Conservation (phyloP, 2,113 vertebrate species). For the Opisthocomus hoazin region DNA sequence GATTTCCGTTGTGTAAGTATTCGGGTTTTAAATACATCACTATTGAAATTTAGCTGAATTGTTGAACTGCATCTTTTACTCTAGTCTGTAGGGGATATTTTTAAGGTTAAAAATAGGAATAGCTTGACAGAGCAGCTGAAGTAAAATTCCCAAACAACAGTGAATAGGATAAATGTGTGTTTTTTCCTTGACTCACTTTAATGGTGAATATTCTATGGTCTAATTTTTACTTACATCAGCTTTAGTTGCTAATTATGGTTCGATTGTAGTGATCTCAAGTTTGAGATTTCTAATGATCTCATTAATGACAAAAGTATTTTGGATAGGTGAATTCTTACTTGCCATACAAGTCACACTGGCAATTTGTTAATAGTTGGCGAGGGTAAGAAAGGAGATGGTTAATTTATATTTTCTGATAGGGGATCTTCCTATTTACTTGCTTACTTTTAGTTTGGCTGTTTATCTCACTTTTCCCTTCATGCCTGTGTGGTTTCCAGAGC, state of each 20-base stretch:
- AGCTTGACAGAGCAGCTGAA: not conserved
- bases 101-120: not conserved
- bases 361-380: not conserved
- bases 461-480: not conserved
- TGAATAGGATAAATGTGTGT: not conserved
- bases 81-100: not conserved
- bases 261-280: not conserved
- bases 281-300: not conserved
- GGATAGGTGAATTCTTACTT: not conserved
- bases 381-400: not conserved
- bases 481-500: not conserved
- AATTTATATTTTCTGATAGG: not conserved
- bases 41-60: not conserved
- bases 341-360: not conserved
- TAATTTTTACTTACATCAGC: not conserved
- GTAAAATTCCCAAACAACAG: not conserved
- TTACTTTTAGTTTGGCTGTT: not conserved
- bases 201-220: not conserved
- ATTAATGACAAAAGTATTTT: not conserved
- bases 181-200: not conserved
- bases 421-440: not conserved
- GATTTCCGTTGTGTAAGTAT: not conserved
- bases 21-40: not conserved
- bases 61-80: not conserved
- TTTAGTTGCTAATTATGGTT: not conserved